A percentile compares a stretch with the other conserved stretches of the same genome.
phyloP scores from a whole-genome alignment of 2,888 invertebrate genomes.

The Hirtodrosophila duncani region DNA sequence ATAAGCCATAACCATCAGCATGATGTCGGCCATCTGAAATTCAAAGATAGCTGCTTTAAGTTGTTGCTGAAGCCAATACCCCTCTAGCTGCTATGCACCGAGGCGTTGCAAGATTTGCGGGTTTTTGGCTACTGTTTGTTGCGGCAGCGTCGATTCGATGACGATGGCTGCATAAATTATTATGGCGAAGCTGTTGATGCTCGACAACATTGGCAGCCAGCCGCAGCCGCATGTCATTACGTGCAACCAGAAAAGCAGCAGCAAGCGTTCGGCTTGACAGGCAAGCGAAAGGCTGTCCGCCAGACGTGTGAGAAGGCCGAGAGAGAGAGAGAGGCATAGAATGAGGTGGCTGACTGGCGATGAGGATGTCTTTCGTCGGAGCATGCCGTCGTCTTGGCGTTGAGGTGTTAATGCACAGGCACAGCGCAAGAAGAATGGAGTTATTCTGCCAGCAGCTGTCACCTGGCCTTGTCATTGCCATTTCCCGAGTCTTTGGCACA shows the following conservation, averaged over 20 bases:
- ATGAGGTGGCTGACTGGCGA: constrained; percentile 6
- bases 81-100: constrained; percentile 17
- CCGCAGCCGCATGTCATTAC: constrained; percentile 66
- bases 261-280: constrained; percentile 37
- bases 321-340: no score
- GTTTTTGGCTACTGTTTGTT: constrained; percentile 37
- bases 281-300: constrained; percentile 28
- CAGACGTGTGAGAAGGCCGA: constrained; percentile 28
- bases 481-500: no score
- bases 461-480: no score
- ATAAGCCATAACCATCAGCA: constrained; percentile 13
- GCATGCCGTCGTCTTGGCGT: no score
- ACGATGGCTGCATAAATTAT: constrained; percentile 40
- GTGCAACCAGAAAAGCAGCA: constrained; percentile 35
- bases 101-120: constrained; percentile 51
- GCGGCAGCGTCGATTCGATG: constrained; percentile 24
- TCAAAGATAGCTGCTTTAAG: constrained; percentile 25
- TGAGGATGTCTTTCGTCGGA: no score
- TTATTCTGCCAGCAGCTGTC: no score
- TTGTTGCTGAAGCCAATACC: constrained; percentile 15
- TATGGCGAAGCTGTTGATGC: constrained; percentile 17
- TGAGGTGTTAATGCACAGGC: constrained; percentile 53
- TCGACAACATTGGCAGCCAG: constrained; percentile 59
- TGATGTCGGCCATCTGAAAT: constrained; percentile 3
- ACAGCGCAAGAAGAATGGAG: no score